Evolutionary conservation across 30 jellyfish, hydroid and myxozoan species (phyloP).

Genomic region (Sanderia malayensis): DNA sequence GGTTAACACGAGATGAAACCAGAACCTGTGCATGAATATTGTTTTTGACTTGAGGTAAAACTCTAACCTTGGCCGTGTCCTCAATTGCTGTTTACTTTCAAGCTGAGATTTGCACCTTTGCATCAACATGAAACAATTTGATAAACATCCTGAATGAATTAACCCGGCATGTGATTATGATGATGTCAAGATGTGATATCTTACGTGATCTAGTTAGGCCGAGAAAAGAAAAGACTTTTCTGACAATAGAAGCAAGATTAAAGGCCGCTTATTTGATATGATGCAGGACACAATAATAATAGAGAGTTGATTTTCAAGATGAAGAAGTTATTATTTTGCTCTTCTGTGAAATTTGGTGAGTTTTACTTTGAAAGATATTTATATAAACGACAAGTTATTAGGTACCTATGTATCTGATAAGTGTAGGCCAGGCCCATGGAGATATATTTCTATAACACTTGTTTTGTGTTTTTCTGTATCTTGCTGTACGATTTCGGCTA

Average conservation of each 20-base stretch:
- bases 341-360: conserved; percentile 53
- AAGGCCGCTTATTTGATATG: not conserved
- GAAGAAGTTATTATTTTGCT: conserved; percentile 38
- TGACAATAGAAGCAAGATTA: not conserved
- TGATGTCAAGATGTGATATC: not conserved
- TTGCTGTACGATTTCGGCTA: not conserved
- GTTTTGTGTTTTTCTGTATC: not conserved
- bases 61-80: too few species aligned
- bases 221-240: not conserved
- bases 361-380: not conserved
- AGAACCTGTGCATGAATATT: too few species aligned
- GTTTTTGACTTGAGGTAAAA: too few species aligned
- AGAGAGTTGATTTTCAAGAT: too few species aligned
- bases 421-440: not conserved
- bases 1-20: too few species aligned
- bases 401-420: not conserved
- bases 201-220: not conserved
- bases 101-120: not conserved
- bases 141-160: not conserved
- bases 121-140: not conserved
- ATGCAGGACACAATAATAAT: too few species aligned
- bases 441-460: not conserved
- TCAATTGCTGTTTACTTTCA: too few species aligned
- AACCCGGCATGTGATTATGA: not conserved
- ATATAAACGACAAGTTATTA: not conserved